Conservation (phyloP, 1,140 invertebrate genomes). For the Calycopis cecrops region DNA sequence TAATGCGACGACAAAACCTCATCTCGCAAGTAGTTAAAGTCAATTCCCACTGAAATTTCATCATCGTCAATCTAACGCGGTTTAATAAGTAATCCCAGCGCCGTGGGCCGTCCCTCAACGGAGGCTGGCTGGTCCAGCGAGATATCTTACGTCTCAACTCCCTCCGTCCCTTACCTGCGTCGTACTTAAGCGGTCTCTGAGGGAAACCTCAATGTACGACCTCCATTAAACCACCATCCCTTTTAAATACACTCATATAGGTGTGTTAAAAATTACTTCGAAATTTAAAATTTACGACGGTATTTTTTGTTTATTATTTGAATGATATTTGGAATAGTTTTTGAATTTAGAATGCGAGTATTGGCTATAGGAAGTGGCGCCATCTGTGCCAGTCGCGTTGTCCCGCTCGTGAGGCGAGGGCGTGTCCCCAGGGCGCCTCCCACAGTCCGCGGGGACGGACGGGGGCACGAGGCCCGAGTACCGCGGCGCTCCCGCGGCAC, state of each 20-base stretch:
- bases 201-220: slow-evolving; percentile 46
- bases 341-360: slow-evolving; percentile 26
- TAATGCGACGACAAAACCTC: slow-evolving; percentile 62
- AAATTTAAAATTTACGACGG: slow-evolving; percentile 22
- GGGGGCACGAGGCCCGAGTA: slow-evolving; percentile 62
- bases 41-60: slow-evolving; percentile 73
- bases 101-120: slow-evolving; percentile 56
- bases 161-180: slow-evolving; percentile 54
- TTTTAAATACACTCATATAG: slow-evolving; percentile 14
- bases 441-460: slow-evolving; percentile 69
- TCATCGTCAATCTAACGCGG: slow-evolving; percentile 71
- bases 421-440: slow-evolving; percentile 68
- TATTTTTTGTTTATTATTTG: slow-evolving; percentile 17
- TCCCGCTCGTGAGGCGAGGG: slow-evolving; percentile 67
- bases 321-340: slow-evolving; percentile 10
- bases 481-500: slow-evolving; percentile 69
- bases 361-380: slow-evolving; percentile 46
- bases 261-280: slow-evolving; percentile 13
- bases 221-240: slow-evolving; percentile 38
- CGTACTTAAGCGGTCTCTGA: slow-evolving; percentile 41
- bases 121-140: slow-evolving; percentile 51
- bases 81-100: slow-evolving; percentile 67
- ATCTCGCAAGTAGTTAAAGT: slow-evolving; percentile 62
- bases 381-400: slow-evolving; percentile 51
- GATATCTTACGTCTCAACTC: slow-evolving; percentile 58